A percentile compares a stretch with the other conserved stretches of the same genome.
phyloP scores from a whole-genome alignment of 2,113 vertebrate genomes.

The Pterophyllum scalare region DNA sequence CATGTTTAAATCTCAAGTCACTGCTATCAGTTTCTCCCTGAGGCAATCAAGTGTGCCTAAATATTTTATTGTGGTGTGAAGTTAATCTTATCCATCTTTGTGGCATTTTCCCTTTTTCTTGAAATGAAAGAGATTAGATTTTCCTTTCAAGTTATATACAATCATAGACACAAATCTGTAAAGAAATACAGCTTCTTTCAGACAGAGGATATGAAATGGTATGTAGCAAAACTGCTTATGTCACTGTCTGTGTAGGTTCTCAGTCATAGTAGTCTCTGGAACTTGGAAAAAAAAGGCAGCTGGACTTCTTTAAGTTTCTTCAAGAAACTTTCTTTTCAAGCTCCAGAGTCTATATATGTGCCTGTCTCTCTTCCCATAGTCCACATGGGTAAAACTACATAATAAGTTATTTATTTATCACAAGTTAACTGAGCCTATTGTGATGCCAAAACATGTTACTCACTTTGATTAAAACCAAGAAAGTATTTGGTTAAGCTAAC shows the following conservation, averaged over 20 bases:
- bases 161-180: neutral
- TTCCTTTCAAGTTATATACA: neutral
- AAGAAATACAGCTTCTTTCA: neutral
- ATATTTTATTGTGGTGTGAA: constrained; percentile 29
- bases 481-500: neutral
- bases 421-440: neutral
- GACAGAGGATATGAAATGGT: neutral
- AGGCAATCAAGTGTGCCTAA: constrained; percentile 26
- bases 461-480: neutral
- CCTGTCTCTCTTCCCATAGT: neutral
- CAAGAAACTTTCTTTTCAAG: no score
- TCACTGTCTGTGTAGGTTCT: no score
- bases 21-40: constrained; percentile 31
- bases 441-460: neutral
- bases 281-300: no score
- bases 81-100: constrained; percentile 27
- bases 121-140: constrained; percentile 5
- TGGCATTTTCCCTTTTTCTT: neutral
- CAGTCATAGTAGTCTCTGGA: no score
- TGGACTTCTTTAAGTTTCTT: no score
- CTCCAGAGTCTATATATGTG: no score
- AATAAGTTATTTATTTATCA: neutral
- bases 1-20: constrained; percentile 29
- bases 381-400: neutral
- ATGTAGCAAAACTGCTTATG: neutral